Base-by-base conservation (phyloP, 2,797 vertebrate genomes). In the Sphaeramia orbicularis region DNA sequence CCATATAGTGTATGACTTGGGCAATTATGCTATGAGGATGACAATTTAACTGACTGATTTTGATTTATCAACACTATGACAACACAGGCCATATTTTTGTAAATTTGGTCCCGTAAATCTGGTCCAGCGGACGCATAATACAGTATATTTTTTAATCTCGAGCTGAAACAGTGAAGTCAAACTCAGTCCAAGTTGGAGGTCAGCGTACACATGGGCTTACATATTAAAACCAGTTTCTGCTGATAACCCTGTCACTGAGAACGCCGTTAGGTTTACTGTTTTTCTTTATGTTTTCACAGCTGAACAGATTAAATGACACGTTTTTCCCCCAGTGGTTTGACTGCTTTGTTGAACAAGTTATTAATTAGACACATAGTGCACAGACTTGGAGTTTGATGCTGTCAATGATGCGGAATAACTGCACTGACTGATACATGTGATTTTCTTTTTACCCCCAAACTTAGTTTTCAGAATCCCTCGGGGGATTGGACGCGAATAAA, bases 281-380 rank as follows among this genome's bases (percentile, higher is more conserved):
- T 78, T 79, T 63, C 59, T 64, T 24, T 56, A 32, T 54, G 12
- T 19, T 78, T 70, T 85, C 83, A 86, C 81, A 87, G 82, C 59
- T 60, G 74, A 88, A 74, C 59, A 80, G 68, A 85, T 81, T 19
- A 76, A 76, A 73, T 86, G 87, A 88, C 87, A 86, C 52, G 24
- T 80, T 67, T 14, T 78, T 78, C 71, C 89, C 57, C 9, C 7
- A 76, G 85, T 47, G 51, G 76, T 38, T 47, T 59, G 72, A 76
- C 67, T 52, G 87, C 64, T 85, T 86, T 87, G 86, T 81, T 88
- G 78, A 83, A 86, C 79, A 68, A 71, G 71, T 88, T 83, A 87
- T 84, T 86, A 86, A 88, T 90, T 76, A 71, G 83, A 81, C 75
- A 76, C 44, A 70, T 49, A 44, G 10, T 40, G 53, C 43, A 11